Evolutionary conservation across 2,113 vertebrate species (phyloP).

Genomic region (Oriolus oriolus): DNA sequence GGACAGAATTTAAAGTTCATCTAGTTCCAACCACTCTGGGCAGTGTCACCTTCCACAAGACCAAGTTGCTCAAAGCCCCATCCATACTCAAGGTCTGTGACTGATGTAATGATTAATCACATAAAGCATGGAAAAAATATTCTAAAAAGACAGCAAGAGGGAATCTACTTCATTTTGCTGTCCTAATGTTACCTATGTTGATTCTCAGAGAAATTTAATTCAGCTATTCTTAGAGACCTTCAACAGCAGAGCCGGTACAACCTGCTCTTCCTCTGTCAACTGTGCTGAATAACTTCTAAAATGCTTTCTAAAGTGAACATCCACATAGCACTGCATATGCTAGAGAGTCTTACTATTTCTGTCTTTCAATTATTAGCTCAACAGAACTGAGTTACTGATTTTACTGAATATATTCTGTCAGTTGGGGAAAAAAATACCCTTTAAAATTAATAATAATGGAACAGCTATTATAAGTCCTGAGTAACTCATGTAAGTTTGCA

Average conservation of each 20-base stretch:
- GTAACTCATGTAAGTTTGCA: background rate
- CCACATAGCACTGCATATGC: background rate
- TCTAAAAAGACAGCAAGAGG: background rate
- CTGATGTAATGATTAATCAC: background rate
- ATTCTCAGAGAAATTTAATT: background rate
- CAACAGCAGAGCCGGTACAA: background rate
- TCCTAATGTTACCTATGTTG: background rate
- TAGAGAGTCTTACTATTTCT: background rate
- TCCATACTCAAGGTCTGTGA: background rate
- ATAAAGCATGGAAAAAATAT: background rate
- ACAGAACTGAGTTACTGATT: background rate
- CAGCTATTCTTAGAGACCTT: background rate
- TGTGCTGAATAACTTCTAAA: background rate
- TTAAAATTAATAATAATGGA: background rate
- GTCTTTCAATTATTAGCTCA: background rate
- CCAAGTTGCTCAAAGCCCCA: background rate
- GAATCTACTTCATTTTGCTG: background rate
- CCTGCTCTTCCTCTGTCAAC: background rate
- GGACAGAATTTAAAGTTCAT: background rate
- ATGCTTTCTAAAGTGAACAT: background rate
- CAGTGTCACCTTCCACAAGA: accelerated
- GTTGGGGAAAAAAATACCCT: background rate
- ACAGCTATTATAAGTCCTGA: background rate
- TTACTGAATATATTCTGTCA: background rate
- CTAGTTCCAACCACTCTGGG: background rate